These are phyloP conservation scores for Rhinatrema bivittatum DNA, from an alignment of 2,797 vertebrate genomes.

Conservation along the genomic window DNA sequence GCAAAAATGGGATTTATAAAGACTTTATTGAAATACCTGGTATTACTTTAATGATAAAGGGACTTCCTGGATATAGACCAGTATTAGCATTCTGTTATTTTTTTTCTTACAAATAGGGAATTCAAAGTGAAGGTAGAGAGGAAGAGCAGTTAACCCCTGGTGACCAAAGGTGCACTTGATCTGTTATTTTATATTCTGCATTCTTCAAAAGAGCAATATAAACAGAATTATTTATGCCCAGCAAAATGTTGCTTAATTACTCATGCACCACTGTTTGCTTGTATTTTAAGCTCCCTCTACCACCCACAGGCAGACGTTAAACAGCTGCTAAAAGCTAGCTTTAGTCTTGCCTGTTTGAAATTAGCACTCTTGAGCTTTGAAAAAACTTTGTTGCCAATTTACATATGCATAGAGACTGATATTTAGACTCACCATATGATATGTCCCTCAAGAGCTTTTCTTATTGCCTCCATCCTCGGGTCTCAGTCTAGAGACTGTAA, in stretches of 20 bases:
- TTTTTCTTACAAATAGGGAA: neutral
- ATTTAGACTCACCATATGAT: constrained; percentile 85
- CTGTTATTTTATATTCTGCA: constrained; percentile 62
- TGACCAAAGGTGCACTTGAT: constrained; percentile 64
- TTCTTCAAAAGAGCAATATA: constrained; percentile 87
- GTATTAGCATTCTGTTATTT: neutral
- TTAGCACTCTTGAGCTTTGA: constrained; percentile 95
- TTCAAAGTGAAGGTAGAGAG: constrained; percentile 31
- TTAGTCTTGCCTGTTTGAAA: constrained; percentile 90
- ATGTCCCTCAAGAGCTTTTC: constrained; percentile 90
- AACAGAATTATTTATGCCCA: constrained; percentile 99
- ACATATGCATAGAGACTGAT: constrained; percentile 98
- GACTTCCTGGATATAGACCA: neutral
- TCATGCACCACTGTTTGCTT: constrained; percentile 86
- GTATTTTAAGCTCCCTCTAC: constrained; percentile 81
- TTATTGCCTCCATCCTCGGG: constrained; percentile 95
- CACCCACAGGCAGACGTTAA: constrained; percentile 97
- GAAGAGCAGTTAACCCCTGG: constrained; percentile 68
- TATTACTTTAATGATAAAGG: neutral
- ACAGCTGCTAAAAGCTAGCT: constrained; percentile 94
- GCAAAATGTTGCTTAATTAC: constrained; percentile 99
- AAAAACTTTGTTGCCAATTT: constrained; percentile 91
- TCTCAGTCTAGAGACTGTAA: constrained; percentile 86
- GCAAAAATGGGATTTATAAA: accelerated
- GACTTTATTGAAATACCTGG: neutral